Evolutionary conservation across 2,113 vertebrate species (phyloP).

Genomic region (Bagarius yarrelli): DNA sequence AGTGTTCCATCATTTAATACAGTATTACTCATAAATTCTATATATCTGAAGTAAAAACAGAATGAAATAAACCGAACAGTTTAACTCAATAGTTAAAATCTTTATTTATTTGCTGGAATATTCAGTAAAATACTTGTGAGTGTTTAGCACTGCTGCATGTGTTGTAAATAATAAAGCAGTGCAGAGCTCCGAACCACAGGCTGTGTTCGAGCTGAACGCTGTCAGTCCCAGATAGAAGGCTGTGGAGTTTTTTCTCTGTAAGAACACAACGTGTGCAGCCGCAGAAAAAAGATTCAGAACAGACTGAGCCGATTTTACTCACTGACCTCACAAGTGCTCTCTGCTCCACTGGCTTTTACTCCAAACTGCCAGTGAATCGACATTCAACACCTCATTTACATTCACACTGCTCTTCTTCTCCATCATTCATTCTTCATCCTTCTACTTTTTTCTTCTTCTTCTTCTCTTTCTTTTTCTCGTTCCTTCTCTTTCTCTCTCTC

Average conservation of each 20-base stretch:
- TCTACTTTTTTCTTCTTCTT: background rate
- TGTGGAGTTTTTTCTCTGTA: conserved; percentile 29
- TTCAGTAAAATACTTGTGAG: background rate
- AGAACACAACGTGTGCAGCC: conserved; percentile 31
- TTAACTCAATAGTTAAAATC: background rate
- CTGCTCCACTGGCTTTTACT: background rate
- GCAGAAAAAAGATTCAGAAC: conserved; percentile 37
- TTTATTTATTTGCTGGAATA: background rate
- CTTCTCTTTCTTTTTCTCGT: background rate
- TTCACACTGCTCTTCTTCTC: background rate
- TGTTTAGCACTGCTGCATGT: background rate
- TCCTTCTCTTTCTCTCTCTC: background rate
- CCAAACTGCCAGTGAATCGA: conserved; percentile 10
- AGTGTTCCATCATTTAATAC: too few relatives aligned
- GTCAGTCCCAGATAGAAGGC: conserved; percentile 45
- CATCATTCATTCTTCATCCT: background rate
- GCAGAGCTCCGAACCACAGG: background rate
- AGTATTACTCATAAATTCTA: too few relatives aligned
- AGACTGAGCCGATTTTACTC: conserved; percentile 38
- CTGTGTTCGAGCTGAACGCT: conserved; percentile 31
- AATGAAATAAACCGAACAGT: conserved; percentile 47
- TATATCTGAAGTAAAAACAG: conserved; percentile 47
- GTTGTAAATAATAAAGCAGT: background rate
- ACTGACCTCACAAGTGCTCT: conserved; percentile 23
- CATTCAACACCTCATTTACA: background rate